These are phyloP conservation scores for Aphelenchoides besseyi DNA, from an alignment of 1,140 invertebrate species.

Conservation along the genomic window DNA sequence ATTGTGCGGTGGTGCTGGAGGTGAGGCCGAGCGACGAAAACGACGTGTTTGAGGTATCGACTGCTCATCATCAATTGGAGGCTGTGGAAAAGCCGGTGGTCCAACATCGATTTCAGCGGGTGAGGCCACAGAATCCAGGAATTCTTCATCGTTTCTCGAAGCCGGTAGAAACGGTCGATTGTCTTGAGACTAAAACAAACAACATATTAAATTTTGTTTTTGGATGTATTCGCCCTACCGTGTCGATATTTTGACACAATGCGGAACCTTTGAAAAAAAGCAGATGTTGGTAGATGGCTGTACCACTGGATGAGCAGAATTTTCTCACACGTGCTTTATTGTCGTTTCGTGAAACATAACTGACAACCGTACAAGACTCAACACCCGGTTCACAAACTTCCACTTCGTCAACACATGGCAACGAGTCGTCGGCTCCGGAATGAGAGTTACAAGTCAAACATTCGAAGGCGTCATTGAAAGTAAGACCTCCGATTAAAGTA, in stretches of 20 bases:
- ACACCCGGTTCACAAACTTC: constrained; percentile 33
- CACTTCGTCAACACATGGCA: constrained; percentile 36
- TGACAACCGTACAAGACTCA: constrained; percentile 32
- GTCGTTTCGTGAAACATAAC: constrained; percentile 28
- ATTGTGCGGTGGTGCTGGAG: constrained; percentile 31
- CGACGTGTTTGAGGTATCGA: background rate
- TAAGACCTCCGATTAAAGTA: background rate
- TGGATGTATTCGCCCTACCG: constrained; percentile 27
- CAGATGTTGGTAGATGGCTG: constrained; percentile 50
- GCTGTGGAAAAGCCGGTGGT: constrained; percentile 7
- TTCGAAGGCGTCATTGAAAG: constrained; percentile 23
- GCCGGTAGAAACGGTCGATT: background rate
- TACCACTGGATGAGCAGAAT: constrained; percentile 47
- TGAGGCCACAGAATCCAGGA: background rate
- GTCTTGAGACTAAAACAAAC: background rate
- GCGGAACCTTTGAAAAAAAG: constrained; percentile 44
- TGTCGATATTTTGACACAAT: constrained; percentile 49
- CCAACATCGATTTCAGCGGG: constrained; percentile 6
- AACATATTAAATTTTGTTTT: background rate
- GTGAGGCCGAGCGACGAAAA: background rate
- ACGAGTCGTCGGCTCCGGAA: constrained; percentile 37
- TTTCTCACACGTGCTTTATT: constrained; percentile 40
- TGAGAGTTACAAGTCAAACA: constrained; percentile 46
- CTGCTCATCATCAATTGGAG: constrained; percentile 1
- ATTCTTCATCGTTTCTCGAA: constrained; percentile 21